Conservation (phyloP, 2,888 invertebrate species). For the Leuctra nigra region DNA sequence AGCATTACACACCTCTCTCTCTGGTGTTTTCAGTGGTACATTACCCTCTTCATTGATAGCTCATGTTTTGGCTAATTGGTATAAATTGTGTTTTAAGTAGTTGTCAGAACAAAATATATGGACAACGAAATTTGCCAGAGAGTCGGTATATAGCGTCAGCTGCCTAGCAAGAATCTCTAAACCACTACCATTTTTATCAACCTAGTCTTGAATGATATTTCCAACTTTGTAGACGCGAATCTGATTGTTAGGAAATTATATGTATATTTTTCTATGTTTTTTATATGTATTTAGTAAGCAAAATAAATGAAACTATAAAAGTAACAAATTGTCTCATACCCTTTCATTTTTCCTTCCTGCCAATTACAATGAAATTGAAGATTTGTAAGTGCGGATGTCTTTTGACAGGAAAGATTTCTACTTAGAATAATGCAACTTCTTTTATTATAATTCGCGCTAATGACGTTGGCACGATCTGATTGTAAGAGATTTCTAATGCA, state of each 20-base stretch:
- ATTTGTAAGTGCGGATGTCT: no score
- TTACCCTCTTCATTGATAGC: neutral
- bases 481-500: conserved; percentile 3
- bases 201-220: conserved; percentile 9
- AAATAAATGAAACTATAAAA: conserved; percentile 17
- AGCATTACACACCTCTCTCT: neutral
- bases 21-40: neutral
- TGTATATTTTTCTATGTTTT: conserved; percentile 17
- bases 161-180: conserved; percentile 2
- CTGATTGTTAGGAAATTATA: conserved; percentile 13
- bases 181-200: conserved; percentile 7
- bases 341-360: neutral
- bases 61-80: neutral
- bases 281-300: conserved; percentile 1
- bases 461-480: neutral
- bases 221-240: neutral
- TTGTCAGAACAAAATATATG: neutral
- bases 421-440: neutral
- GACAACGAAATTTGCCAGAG: neutral
- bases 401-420: neutral
- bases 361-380: neutral
- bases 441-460: neutral
- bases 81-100: conserved; percentile 1
- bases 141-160: neutral
- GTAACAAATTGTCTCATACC: neutral